Evolutionary conservation across 2,888 invertebrate genomes (phyloP).

Genomic region (Steinernema scapterisci): DNA sequence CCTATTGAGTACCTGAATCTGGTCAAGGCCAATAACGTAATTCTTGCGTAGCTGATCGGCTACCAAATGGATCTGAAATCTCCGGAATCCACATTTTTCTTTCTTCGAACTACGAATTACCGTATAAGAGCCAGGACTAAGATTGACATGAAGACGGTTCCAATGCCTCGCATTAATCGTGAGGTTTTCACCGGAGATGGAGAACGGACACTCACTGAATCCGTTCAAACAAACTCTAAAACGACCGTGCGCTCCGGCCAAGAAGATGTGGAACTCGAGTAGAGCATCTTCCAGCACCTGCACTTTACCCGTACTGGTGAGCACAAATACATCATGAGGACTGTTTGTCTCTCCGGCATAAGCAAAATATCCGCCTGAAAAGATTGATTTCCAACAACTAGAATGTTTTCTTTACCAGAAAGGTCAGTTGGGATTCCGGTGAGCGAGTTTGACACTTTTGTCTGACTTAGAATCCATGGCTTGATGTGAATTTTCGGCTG

Average conservation of each 20-base stretch:
- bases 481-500: not conserved
- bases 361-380: constrained; percentile 33
- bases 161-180: constrained; percentile 53
- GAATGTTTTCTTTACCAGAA: not conserved
- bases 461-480: constrained; percentile 33
- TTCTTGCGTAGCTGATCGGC: constrained; percentile 59
- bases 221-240: constrained; percentile 57
- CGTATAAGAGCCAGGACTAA: constrained; percentile 51
- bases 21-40: constrained; percentile 62
- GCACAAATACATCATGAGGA: constrained; percentile 20
- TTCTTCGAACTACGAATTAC: constrained; percentile 41
- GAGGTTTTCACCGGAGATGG: constrained; percentile 53
- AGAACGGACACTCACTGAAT: constrained; percentile 53
- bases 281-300: constrained; percentile 31
- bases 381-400: not conserved
- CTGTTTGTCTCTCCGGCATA: constrained; percentile 21
- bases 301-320: constrained; percentile 7
- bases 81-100: too few species aligned
- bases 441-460: constrained; percentile 33
- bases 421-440: constrained; percentile 35
- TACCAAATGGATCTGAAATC: constrained; percentile 60
- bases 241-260: constrained; percentile 52
- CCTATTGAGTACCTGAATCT: constrained; percentile 56
- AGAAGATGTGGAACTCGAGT: not conserved
- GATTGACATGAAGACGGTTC: constrained; percentile 48